These are phyloP conservation scores for Vimba vimba DNA, from an alignment of 2,113 vertebrate species.

Conservation along the genomic window DNA sequence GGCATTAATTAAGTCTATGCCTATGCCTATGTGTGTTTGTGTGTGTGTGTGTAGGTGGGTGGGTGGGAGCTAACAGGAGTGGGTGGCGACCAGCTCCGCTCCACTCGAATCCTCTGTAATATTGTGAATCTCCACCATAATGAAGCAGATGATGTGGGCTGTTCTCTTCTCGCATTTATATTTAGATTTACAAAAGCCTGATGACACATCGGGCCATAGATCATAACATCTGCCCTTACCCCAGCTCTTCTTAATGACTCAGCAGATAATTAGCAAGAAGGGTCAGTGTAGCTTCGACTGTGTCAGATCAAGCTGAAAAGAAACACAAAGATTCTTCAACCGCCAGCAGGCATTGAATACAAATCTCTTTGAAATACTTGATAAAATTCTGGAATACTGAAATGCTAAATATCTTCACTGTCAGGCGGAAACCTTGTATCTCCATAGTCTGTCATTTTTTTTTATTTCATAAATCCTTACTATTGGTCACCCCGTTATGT, in stretches of 20 bases:
- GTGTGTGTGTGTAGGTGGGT: conserved; percentile 54
- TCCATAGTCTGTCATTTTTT: too few species aligned
- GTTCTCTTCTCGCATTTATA: conserved; percentile 32
- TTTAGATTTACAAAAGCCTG: conserved; percentile 9
- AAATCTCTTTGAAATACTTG: neutral
- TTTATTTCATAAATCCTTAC: too few species aligned
- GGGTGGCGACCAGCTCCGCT: conserved; percentile 13
- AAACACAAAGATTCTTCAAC: neutral
- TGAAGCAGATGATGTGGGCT: conserved; percentile 23
- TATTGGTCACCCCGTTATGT: too few species aligned
- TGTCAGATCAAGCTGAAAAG: conserved; percentile 15
- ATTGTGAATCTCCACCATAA: conserved; percentile 35
- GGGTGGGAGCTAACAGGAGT: conserved; percentile 66
- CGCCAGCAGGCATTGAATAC: neutral
- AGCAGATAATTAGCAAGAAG: conserved; percentile 15
- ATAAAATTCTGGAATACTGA: neutral
- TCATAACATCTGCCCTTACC: neutral
- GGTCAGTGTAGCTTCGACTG: neutral
- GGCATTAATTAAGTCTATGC: conserved; percentile 7
- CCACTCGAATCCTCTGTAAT: conserved; percentile 29
- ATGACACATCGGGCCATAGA: neutral
- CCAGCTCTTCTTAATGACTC: conserved; percentile 11
- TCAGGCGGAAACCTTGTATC: too few species aligned
- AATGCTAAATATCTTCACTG: too few species aligned
- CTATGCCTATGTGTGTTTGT: neutral